A percentile compares a stretch with the other conserved stretches of the same genome.
Evolutionary conservation across 2,888 invertebrate species (phyloP).

Genomic region (Vandiemenella viatica): DNA sequence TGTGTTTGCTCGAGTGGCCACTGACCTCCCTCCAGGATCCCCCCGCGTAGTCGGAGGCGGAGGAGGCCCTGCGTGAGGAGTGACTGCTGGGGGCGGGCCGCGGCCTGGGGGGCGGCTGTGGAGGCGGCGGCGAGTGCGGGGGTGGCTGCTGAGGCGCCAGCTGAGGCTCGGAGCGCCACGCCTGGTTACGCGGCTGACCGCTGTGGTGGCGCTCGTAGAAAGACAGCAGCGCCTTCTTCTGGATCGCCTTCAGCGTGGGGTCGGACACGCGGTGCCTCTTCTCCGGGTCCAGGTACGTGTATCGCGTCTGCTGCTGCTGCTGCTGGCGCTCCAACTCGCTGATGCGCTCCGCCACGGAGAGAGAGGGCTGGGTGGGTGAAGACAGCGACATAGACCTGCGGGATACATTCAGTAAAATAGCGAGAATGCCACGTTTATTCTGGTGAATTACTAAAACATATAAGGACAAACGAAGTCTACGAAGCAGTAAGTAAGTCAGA

Average conservation of each 20-base stretch:
- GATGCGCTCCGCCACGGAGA: conserved; percentile 49
- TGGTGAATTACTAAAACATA: no score
- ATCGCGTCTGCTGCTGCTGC: conserved; percentile 31
- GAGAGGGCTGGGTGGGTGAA: conserved; percentile 30
- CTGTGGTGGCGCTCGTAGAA: conserved; percentile 60
- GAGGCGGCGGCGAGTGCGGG: conserved; percentile 9
- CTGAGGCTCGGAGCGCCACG: conserved; percentile 44
- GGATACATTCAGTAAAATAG: no score
- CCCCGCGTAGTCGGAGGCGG: conserved; percentile 47
- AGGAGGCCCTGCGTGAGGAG: conserved; percentile 44
- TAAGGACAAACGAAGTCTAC: no score
- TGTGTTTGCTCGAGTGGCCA: no score
- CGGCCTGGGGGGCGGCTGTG: conserved; percentile 19
- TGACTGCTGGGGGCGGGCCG: conserved; percentile 14
- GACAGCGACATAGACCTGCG: conserved; percentile 21
- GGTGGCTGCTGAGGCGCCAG: conserved; percentile 25
- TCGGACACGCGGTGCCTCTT: conserved; percentile 53
- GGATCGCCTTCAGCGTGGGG: conserved; percentile 60
- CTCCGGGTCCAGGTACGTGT: conserved; percentile 55
- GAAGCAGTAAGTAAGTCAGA: no score
- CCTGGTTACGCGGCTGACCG: conserved; percentile 19
- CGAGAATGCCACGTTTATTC: no score
- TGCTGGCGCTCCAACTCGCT: conserved; percentile 45
- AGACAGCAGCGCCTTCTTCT: conserved; percentile 65
- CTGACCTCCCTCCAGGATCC: conserved; percentile 18